phyloP scores from a whole-genome alignment of 1,140 invertebrate genomes.

The Temnothorax longispinosus region DNA sequence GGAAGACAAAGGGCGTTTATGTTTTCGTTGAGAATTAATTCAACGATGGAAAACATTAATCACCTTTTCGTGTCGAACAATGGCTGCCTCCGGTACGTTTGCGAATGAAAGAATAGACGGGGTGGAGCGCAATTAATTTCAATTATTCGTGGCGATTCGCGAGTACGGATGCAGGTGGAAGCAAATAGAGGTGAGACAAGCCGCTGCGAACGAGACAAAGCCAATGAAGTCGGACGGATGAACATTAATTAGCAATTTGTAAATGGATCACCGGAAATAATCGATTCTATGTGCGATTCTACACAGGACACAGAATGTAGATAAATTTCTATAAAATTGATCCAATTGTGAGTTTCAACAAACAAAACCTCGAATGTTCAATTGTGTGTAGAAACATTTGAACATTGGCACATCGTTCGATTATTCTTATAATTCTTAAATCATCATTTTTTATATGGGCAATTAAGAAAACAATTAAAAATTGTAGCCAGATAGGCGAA shows the following conservation, averaged over 20 bases:
- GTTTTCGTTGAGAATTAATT: constrained; percentile 37
- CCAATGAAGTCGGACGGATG: constrained; percentile 20
- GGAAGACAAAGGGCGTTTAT: constrained; percentile 41
- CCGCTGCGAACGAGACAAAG: constrained; percentile 25
- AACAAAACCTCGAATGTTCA: not conserved
- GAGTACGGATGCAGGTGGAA: constrained; percentile 5
- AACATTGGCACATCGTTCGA: not conserved
- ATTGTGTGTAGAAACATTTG: not conserved
- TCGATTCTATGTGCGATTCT: not conserved
- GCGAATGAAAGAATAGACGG: constrained; percentile 43
- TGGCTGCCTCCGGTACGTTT: not conserved
- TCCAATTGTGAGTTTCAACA: not conserved
- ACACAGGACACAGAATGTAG: not conserved
- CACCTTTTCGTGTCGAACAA: constrained; percentile 38
- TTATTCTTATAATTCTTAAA: not conserved
- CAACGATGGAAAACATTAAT: constrained; percentile 55
- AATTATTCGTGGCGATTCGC: constrained; percentile 55
- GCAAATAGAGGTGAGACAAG: constrained; percentile 7
- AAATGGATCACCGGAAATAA: constrained; percentile 4
- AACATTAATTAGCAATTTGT: constrained; percentile 51
- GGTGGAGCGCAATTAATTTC: constrained; percentile 58
- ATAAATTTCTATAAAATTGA: not conserved
- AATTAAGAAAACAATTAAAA: not conserved
- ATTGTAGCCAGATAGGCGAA: not conserved
- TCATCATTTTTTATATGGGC: not conserved